Evolutionary conservation across 2,888 invertebrate genomes (phyloP).

Genomic region (Yponomeuta cagnagella): DNA sequence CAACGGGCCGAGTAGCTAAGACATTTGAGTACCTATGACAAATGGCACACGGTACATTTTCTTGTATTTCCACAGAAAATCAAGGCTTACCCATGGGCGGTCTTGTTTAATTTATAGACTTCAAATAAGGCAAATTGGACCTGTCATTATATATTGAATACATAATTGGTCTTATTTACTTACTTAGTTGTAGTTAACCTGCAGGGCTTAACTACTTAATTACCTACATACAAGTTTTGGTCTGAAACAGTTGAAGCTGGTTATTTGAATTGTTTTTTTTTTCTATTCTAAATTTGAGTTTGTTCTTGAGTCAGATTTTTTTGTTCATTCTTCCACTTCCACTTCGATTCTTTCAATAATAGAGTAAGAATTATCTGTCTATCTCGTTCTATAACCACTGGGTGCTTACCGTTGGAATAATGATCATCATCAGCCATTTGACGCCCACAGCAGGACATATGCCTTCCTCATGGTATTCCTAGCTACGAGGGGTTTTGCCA

Average conservation of each 20-base stretch:
- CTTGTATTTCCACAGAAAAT: neutral
- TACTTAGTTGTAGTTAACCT: neutral
- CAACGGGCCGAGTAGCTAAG: too few relatives aligned
- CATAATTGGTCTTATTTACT: conserved; percentile 5
- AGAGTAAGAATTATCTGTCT: too few relatives aligned
- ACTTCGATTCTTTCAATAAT: too few relatives aligned
- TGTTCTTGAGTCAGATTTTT: neutral
- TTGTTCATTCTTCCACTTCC: too few relatives aligned
- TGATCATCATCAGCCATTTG: too few relatives aligned
- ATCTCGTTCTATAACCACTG: too few relatives aligned
- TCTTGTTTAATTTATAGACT: conserved; percentile 14
- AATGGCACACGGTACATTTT: too few relatives aligned
- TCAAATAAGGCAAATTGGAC: conserved; percentile 11
- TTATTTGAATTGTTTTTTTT: neutral
- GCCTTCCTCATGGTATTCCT: too few relatives aligned
- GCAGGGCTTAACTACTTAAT: conserved; percentile 5
- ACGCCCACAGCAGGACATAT: too few relatives aligned
- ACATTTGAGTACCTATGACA: too few relatives aligned
- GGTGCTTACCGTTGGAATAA: too few relatives aligned
- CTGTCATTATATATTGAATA: conserved; percentile 8
- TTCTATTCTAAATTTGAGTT: neutral
- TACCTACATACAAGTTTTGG: neutral
- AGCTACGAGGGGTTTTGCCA: too few relatives aligned
- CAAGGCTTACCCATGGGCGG: conserved; percentile 7
- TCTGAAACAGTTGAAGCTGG: neutral